Percentiles rank a stretch among this genome's conserved stretches.
Evolutionary conservation across 1,140 invertebrate genomes (phyloP).

Genomic region (Cydia pomonella): DNA sequence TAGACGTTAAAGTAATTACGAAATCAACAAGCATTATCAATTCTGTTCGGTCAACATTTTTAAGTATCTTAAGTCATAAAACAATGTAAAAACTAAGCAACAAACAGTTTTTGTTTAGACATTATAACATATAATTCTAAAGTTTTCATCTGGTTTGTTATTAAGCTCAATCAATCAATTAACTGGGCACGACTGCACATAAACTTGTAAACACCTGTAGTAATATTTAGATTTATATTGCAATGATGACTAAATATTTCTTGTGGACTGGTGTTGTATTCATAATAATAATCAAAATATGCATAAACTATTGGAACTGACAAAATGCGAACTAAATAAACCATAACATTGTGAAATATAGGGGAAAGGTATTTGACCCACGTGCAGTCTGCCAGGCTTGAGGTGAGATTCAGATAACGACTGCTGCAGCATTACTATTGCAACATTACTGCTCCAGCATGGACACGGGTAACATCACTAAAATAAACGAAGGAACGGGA

Average conservation of each 20-base stretch:
- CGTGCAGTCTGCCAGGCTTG: no score
- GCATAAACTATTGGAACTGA: no score
- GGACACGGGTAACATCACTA: no score
- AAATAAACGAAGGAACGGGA: no score
- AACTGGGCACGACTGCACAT: background rate
- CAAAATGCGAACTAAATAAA: no score
- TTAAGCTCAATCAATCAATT: conserved; percentile 2
- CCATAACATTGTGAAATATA: no score
- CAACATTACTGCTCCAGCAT: no score
- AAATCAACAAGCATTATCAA: background rate
- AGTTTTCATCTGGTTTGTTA: background rate
- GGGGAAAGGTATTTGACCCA: no score
- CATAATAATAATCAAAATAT: no score
- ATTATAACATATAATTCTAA: background rate
- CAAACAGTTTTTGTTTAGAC: background rate
- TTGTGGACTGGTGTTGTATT: background rate
- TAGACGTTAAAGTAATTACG: no score
- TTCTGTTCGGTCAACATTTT: background rate
- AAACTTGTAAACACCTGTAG: background rate
- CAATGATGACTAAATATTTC: background rate
- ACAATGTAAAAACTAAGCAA: background rate
- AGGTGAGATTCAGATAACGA: no score
- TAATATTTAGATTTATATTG: background rate
- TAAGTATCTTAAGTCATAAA: background rate
- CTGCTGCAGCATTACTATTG: no score